Base-by-base conservation (phyloP, 2,888 invertebrate genomes). In the Caenorhabditis imperialis region DNA sequence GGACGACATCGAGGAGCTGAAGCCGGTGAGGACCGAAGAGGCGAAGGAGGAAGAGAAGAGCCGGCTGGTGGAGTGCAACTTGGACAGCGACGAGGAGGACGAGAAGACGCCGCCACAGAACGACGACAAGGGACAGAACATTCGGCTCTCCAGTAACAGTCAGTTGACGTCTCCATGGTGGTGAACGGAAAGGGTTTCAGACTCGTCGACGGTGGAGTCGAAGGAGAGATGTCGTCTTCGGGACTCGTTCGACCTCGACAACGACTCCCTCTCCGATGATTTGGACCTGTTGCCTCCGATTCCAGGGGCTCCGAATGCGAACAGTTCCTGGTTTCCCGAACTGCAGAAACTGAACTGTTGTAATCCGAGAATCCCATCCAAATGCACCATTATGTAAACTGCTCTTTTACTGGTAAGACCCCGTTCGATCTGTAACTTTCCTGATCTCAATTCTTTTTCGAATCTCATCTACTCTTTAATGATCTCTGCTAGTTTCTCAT, bases 261-360 rank as follows among this genome's bases (percentile, higher is more conserved):
- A 60, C 16, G 86, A 86, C 54, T 80, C 81, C 16, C 75, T 81
- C 16, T 78, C 78, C 22, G 85, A 85, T 47, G 83, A 83, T 45
- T 73, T 85, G 20, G 85, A 85, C 51, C 79, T 85, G 8, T 69
- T 85, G 14, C 85, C 85, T n/a, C 83, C 84, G 10, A 72, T 83
- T 25, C 75, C 84, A n/a, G 81, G 78, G 10, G 75, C 78, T 16
- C 75, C 80, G 3, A 78, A 67, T 42, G 61, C 75, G 20, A 74
- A 62, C 30, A 53, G 54, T 20, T 61, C 69, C 5, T 70, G 47
- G 35, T 37, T 22, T 7, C 30, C 63, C 27, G 73, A 71, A 51
- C 55, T 79, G 3, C 75, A 75, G 27, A 45, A 51, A 14, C 60
- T 79, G 37, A 73, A 73, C 38, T 82, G 80, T 33, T 81, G 80